These are phyloP conservation scores for Tupaia chinensis DNA, from an alignment of 2,113 vertebrate genomes.

Conservation along the genomic window DNA sequence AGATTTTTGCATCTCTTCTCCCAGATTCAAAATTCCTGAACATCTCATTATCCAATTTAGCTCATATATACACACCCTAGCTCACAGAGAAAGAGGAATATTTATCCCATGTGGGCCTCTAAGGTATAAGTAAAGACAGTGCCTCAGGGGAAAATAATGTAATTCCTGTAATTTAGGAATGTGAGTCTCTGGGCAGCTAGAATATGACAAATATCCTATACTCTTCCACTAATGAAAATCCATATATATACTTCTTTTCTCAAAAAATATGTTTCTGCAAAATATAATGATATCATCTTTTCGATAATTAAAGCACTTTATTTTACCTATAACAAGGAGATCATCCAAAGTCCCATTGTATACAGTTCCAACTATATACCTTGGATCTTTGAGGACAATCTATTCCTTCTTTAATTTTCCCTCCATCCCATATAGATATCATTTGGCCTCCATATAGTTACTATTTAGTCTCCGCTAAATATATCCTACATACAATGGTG, in stretches of 20 bases:
- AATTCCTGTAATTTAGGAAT: not conserved
- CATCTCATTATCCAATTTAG: not conserved
- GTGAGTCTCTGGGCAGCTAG: not conserved
- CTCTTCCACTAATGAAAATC: conserved; percentile 23
- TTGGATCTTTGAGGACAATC: not conserved
- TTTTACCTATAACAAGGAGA: not conserved
- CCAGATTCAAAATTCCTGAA: not conserved
- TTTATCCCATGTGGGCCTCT: not conserved
- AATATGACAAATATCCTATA: not conserved
- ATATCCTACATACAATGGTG: not conserved
- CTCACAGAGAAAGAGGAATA: not conserved
- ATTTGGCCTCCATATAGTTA: not conserved
- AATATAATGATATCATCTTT: not conserved
- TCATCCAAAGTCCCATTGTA: not conserved
- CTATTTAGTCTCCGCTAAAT: not conserved
- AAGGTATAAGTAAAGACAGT: not conserved
- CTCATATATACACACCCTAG: not conserved
- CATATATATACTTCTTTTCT: not conserved
- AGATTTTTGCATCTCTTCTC: not conserved
- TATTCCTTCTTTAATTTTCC: not conserved
- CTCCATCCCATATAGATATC: not conserved
- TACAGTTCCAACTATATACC: not conserved
- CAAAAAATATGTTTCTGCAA: not conserved
- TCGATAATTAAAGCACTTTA: not conserved
- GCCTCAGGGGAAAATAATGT: not conserved